These are phyloP conservation scores for Danio jaintianensis DNA, from an alignment of 2,797 vertebrate genomes.

Conservation along the genomic window DNA sequence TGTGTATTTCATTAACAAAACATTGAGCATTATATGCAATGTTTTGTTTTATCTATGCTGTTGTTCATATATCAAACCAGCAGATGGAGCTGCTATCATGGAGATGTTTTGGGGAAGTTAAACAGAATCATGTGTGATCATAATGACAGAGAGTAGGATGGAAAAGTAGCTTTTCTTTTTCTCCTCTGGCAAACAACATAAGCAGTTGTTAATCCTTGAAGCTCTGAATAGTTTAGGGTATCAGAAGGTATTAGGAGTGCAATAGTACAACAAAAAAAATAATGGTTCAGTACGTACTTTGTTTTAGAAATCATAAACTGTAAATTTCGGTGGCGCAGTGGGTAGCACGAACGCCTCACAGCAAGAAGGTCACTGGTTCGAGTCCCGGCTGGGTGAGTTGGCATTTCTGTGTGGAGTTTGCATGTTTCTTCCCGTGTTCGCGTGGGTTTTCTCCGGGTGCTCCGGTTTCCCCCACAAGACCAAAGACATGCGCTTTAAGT, in stretches of 20 bases:
- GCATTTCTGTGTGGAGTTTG: too few species aligned
- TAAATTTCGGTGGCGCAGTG: too few species aligned
- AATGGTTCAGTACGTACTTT: too few species aligned
- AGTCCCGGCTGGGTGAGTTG: too few species aligned
- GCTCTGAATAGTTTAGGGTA: background rate
- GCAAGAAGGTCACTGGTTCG: too few species aligned
- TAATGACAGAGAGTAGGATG: conserved; percentile 59
- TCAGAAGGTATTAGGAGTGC: background rate
- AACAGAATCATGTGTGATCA: conserved; percentile 44
- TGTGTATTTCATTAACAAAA: background rate
- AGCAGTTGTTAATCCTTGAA: background rate
- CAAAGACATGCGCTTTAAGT: too few species aligned
- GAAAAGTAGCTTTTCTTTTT: conserved; percentile 47
- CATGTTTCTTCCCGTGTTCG: too few species aligned
- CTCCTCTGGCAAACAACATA: conserved; percentile 26
- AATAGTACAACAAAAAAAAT: too few species aligned
- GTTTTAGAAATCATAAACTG: too few species aligned
- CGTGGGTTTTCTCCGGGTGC: too few species aligned
- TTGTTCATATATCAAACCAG: conserved; percentile 60
- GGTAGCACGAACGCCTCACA: too few species aligned
- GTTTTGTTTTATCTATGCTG: background rate
- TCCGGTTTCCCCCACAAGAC: too few species aligned
- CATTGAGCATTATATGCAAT: background rate
- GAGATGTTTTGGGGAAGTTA: conserved; percentile 50
- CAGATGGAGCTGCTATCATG: conserved; percentile 71